Conservation (phyloP, 2,113 vertebrate genomes). For the Phrynocephalus versicolor region DNA sequence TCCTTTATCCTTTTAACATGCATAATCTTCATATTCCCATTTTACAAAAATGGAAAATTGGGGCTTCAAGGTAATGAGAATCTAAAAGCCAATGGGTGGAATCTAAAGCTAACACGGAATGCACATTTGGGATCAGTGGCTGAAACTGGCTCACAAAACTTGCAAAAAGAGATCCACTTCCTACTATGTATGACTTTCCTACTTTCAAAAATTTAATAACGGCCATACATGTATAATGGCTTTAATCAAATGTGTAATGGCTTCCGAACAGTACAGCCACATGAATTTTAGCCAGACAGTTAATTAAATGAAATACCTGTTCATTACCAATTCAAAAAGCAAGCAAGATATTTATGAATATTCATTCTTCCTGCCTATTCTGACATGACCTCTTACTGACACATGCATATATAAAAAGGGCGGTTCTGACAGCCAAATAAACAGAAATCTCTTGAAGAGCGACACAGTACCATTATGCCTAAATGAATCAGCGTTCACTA, state of each 20-base stretch:
- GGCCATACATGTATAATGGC: neutral
- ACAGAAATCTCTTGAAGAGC: neutral
- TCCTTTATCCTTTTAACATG: neutral
- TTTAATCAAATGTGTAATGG: neutral
- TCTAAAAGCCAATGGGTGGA: neutral
- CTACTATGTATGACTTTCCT: neutral
- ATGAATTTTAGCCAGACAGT: neutral
- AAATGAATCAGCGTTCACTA: neutral
- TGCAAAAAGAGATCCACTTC: neutral
- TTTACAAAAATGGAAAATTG: neutral
- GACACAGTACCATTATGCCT: neutral
- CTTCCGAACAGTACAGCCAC: neutral
- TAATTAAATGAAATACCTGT: neutral
- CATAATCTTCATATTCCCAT: neutral
- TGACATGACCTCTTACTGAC: neutral
- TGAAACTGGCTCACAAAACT: neutral
- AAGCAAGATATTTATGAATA: neutral
- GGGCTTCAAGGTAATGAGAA: neutral
- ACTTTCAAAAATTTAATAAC: neutral
- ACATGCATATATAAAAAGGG: neutral
- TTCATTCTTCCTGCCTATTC: neutral
- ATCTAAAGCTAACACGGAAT: neutral
- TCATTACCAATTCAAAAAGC: neutral
- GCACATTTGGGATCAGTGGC: too few relatives aligned
- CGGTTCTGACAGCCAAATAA: too few relatives aligned